These are phyloP conservation scores for Poecilus cupreus DNA, from an alignment of 2,888 invertebrate genomes.

Conservation along the genomic window DNA sequence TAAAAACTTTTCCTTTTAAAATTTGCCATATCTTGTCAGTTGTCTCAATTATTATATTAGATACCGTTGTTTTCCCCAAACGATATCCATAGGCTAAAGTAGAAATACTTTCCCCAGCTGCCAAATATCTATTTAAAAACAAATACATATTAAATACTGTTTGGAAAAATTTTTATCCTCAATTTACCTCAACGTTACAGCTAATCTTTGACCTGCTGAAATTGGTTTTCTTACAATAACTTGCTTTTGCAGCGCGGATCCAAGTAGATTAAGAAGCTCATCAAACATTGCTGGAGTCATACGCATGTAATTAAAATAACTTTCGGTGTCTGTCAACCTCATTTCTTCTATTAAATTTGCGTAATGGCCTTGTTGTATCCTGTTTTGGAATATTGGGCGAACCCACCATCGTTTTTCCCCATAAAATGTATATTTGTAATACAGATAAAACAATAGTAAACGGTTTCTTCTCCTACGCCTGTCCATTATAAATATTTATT, in stretches of 20 bases:
- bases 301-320: slow-evolving; percentile 63
- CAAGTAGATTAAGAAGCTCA: slow-evolving; percentile 60
- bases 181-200: slow-evolving; percentile 64
- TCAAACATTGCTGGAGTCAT: slow-evolving; percentile 60
- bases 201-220: slow-evolving; percentile 63
- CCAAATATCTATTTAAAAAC: slow-evolving; percentile 32
- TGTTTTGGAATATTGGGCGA: slow-evolving; percentile 61
- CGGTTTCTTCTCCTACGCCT: too few relatives aligned
- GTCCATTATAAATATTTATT: too few relatives aligned
- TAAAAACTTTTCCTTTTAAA: not conserved
- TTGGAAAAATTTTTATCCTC: slow-evolving; percentile 9
- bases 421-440: too few relatives aligned
- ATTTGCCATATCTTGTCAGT: not conserved
- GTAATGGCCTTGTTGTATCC: slow-evolving; percentile 62
- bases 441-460: too few relatives aligned
- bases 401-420: slow-evolving; percentile 60
- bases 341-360: slow-evolving; percentile 63
- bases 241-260: slow-evolving; percentile 59
- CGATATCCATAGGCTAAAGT: slow-evolving; percentile 39
- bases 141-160: not conserved
- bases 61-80: slow-evolving; percentile 47
- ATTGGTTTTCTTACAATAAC: slow-evolving; percentile 62
- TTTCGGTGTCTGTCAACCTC: slow-evolving; percentile 61
- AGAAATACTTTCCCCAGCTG: slow-evolving; percentile 20
- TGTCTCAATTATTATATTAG: slow-evolving; percentile 19